These are phyloP conservation scores for Serranus cabrilla DNA, from an alignment of 2,797 vertebrate species.

Conservation along the genomic window DNA sequence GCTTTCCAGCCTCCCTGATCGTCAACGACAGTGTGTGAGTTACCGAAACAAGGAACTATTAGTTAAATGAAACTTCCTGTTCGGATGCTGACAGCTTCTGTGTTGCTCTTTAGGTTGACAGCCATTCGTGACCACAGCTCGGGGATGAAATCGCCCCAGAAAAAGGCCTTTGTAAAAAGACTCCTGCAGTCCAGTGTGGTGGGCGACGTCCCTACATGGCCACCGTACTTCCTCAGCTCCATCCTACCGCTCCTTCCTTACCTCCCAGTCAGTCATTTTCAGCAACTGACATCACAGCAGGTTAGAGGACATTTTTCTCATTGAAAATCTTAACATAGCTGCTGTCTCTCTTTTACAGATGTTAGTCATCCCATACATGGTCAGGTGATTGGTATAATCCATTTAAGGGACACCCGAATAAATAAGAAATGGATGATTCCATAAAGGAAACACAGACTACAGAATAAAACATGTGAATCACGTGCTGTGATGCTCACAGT, in stretches of 20 bases:
- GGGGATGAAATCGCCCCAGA: slow-evolving; percentile 90
- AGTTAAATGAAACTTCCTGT: neutral
- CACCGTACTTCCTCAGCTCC: slow-evolving; percentile 88
- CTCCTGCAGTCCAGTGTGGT: slow-evolving; percentile 89
- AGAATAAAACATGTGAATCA: too few species aligned
- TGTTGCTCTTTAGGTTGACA: slow-evolving; percentile 83
- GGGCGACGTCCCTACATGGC: slow-evolving; percentile 90
- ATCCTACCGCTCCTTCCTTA: slow-evolving; percentile 89
- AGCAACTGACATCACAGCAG: slow-evolving; percentile 91
- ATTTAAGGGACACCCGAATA: too few species aligned
- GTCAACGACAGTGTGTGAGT: slow-evolving; percentile 93
- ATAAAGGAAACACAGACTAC: too few species aligned
- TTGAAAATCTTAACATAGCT: neutral
- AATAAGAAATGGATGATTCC: too few species aligned
- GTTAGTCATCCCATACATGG: neutral
- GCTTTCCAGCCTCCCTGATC: slow-evolving; percentile 90
- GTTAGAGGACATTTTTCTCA: slow-evolving; percentile 69
- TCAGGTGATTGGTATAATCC: neutral
- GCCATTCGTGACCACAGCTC: slow-evolving; percentile 91
- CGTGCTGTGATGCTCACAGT: too few species aligned
- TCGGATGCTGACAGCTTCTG: slow-evolving; percentile 27
- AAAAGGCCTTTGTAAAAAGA: slow-evolving; percentile 90
- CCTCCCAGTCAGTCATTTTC: slow-evolving; percentile 90
- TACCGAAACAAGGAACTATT: neutral
- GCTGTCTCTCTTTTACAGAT: slow-evolving; percentile 1